Base-by-base conservation (phyloP, 1,140 invertebrate genomes). In the Drosophila nigrodunni region DNA sequence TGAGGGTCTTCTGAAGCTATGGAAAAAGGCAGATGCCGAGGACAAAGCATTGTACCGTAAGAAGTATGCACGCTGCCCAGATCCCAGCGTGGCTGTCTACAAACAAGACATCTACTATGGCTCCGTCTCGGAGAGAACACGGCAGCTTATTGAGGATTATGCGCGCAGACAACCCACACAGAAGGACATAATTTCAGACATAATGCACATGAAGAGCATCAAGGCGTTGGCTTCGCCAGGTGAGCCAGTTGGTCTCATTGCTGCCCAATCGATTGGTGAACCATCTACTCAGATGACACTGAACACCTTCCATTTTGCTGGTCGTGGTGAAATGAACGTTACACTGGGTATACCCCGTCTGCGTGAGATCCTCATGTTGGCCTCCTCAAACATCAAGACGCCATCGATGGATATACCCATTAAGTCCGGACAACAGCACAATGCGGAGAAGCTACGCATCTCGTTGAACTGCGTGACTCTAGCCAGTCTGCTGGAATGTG, bases 251-350 rank as follows among this genome's bases (percentile, higher is more conserved):
- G 99, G 99, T 25, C 92, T 99, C 21, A 93, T 99, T 60, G 98
- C 98, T 15, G 98, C 98, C 18, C 96, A 97, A 94, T 99, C 98
- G 7, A 97, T 99, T 78, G 98, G 98, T 68, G 99, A 99, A 93
- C 99, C 99, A 0, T 99, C 98, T 3, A 99, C 99, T 64, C 99
- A 99, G 94, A 99, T 99, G 99, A 99, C 99, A 80, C 93, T 99
- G 74, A 99, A 99, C 89, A 99, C 99, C 39, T 99, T 99, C 93
- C 99, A 99, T 92, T 99, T 99, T 94, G 99, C 99, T 80, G 99
- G 99, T 93, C 95, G 98, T 93, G 98, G 98, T 94, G 99, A 99
- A 93, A 99, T 99, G 98, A 99, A 99, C 93, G 98, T 99, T 0
- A 99, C 99, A 0, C 94, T 99, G 1, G 98, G 97, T 95, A 99